Evolutionary conservation across 2,888 invertebrate species (phyloP), one percentile per base, ranked within the genome.

Genomic region (Caenorhabditis doughertyi): DNA sequence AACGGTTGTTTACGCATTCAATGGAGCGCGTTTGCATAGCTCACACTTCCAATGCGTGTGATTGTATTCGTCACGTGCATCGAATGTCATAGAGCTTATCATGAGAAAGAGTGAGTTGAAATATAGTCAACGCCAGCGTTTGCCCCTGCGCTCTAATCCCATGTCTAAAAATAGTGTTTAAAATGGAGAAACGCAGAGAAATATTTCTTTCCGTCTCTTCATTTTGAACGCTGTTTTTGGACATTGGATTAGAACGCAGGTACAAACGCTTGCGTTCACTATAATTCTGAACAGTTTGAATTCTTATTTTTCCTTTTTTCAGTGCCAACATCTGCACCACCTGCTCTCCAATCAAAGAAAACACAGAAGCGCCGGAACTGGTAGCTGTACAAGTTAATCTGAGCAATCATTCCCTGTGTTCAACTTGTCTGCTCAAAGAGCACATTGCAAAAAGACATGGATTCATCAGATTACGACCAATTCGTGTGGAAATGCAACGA

Each of bases 401-500:
- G n/a, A 44, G 64, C 21, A n/a, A n/a, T 3, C 39, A 13, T 70
- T n/a, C 23, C 16, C 4, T 81, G 2, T 81, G 80, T 21, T 73
- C 80, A 8, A 68, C 68, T 16, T 81, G 80, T 25, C 8, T 74
- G 3, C 55, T 81, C 25, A 39, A 39, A 2, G 16, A 44, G 8
- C 80, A 81, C 42, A 55, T 53, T 0, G 0, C 13, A 5, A 42
- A 53, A 11, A 27, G 51, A 0, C 80, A 80, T 60, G 0, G 3
- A 2, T 60, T 44, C 51, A 23, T 64, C 13, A 16, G 18, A 1
- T 27, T 79, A 11, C 71, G 65, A 27, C 72, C 65, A 4, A 25
- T 76, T 23, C 67, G 76, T 29, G 53, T 77, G 1, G 51, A 60
- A 53, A 76, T 76, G 60, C 76, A 76, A 8, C 23, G 76, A 16